Base-by-base conservation (phyloP, 2,797 vertebrate genomes). In the Sebastes steindachneri region DNA sequence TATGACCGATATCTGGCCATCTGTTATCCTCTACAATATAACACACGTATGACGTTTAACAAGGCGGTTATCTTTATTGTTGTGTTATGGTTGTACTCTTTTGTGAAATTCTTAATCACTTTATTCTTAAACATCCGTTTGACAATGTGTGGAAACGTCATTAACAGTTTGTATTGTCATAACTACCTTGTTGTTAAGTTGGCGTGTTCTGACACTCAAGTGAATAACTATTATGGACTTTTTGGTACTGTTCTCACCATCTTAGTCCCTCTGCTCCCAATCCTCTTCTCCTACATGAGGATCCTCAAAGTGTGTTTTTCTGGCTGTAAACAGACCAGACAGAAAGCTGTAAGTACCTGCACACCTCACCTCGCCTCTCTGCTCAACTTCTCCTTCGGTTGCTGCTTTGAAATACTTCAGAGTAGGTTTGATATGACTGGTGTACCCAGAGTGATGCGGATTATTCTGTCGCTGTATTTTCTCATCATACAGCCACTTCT, bases 1-100 rank as follows among this genome's bases (percentile, higher is more conserved):
- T 94, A 92, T 10, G 93, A 95, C 86, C 73, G 93, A 5, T 94
- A 93, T 33, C 51, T 91, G 1, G 90, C 93, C 1, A 92, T 94
- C 21, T 93, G 91, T 67, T 60, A n/a, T 58, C 93, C 94, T 35
- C 78, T 94, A 15, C 79, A 89, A 5, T 93, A 95, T 68, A 72
- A 84, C 12, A 76, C 37, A 12, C 73, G 31, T 9, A 91, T 95
- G 88, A 90, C 86, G 9, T 31, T 23, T 3, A 73, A 29, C 4
- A 88, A 77, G 23, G 90, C 80, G 0, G 19, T 41, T 51, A 19
- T 73, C 1, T 67, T 92, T 3, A 79, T 94, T 14, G 0, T 4
- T 31, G 14, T 37, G 0, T 41, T 60, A 45, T 94, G 92, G 93
- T 29, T 88, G 7, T 74, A 86, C 14, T 83, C 80, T 17, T 73